Percentiles rank a stretch among this genome's conserved stretches.
Conservation (phyloP, 2,888 invertebrate genomes). For the Saturnia pavonia region DNA sequence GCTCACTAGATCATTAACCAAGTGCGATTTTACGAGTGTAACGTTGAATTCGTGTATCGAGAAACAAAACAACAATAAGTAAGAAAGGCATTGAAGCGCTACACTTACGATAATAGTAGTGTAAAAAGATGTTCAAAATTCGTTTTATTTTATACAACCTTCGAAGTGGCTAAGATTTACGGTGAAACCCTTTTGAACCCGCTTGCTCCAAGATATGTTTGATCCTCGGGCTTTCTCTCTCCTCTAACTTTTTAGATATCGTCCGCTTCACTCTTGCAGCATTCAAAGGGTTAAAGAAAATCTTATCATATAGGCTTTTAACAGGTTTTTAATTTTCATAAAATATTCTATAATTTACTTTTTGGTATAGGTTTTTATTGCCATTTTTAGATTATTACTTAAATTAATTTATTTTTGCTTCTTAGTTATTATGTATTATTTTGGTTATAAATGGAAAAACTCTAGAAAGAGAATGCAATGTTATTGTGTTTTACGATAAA, state of each 20-base stretch:
- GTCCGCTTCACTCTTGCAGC: not conserved
- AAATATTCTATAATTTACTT: not conserved
- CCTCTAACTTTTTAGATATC: not conserved
- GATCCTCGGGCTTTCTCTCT: not conserved
- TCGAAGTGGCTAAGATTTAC: not conserved
- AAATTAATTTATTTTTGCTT: no score
- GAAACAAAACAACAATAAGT: not conserved
- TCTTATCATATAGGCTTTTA: not conserved
- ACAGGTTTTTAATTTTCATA: not conserved
- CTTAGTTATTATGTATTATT: not conserved
- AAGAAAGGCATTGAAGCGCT: not conserved
- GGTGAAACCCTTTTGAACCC: conserved; percentile 4
- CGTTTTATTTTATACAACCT: not conserved
- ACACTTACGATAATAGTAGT: not conserved
- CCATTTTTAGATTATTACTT: no score
- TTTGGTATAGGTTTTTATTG: not conserved
- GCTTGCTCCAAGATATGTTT: not conserved
- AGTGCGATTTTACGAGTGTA: no score
- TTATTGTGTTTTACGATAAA: not conserved
- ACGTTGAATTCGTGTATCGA: not conserved
- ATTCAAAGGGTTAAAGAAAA: not conserved
- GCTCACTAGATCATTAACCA: no score
- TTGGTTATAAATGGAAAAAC: not conserved
- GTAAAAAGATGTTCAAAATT: not conserved
- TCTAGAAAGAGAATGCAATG: not conserved